Conservation (phyloP, 2,113 vertebrate species). For the Sinocyclocheilus rhinocerous region DNA sequence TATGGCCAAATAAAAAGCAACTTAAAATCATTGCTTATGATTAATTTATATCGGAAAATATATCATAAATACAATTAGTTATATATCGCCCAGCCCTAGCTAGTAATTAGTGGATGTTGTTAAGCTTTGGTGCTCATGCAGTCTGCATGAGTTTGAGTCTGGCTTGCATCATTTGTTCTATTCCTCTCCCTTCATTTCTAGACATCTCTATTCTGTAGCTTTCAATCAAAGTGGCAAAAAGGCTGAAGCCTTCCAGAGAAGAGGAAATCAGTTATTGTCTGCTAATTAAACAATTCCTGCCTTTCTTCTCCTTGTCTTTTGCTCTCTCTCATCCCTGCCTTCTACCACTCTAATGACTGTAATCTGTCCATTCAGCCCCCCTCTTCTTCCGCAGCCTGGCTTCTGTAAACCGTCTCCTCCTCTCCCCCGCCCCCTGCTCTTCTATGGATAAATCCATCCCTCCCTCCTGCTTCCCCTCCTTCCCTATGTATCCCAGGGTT, state of each 20-base stretch:
- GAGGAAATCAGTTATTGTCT: slow-evolving; percentile 9
- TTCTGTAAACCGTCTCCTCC: slow-evolving; percentile 41
- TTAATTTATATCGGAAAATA: too few species aligned
- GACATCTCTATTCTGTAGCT: not conserved
- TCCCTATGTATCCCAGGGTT: slow-evolving; percentile 35
- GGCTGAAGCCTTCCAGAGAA: slow-evolving; percentile 6
- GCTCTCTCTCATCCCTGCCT: not conserved
- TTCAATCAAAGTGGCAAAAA: slow-evolving; percentile 12
- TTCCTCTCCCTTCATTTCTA: not conserved
- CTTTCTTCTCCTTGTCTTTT: slow-evolving; percentile 15
- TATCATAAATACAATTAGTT: too few species aligned
- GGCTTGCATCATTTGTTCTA: not conserved
- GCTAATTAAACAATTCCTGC: slow-evolving; percentile 11
- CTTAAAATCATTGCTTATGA: not conserved
- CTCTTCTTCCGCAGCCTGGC: slow-evolving; percentile 33
- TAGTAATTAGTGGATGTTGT: not conserved
- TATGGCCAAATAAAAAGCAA: too few species aligned
- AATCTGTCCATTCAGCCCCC: slow-evolving; percentile 9
- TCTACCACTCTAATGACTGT: slow-evolving; percentile 30
- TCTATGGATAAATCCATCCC: slow-evolving; percentile 42
- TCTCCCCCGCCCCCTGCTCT: slow-evolving; percentile 24
- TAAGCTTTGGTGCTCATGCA: not conserved
- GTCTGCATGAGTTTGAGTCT: not conserved
- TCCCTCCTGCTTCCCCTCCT: slow-evolving; percentile 2
- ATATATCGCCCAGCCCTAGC: not conserved